phyloP scores from a whole-genome alignment of 2,797 vertebrate genomes.

The Gorsachius magnificus region DNA sequence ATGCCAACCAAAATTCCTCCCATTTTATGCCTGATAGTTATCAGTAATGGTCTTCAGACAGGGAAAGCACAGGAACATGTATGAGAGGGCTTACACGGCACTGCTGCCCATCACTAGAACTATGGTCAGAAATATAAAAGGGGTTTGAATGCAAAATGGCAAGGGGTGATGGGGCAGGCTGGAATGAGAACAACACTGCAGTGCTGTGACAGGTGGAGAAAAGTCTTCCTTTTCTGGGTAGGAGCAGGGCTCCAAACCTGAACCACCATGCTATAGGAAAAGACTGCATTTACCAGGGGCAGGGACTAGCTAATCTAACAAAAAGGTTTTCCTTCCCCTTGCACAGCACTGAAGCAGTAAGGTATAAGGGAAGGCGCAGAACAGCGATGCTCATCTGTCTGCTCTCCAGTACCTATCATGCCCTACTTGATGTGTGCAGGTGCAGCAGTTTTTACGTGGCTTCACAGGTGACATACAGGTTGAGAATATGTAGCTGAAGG shows the following conservation, averaged over 20 bases:
- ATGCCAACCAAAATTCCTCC: slow-evolving; percentile 18
- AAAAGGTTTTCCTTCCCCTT: not conserved
- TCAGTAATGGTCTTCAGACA: not conserved
- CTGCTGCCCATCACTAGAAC: not conserved
- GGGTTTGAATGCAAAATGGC: not conserved
- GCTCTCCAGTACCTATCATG: not conserved
- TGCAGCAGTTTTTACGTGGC: not conserved
- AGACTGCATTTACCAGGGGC: not conserved
- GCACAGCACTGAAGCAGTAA: not conserved
- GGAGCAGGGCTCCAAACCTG: not conserved
- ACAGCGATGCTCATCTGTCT: not conserved
- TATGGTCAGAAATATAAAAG: not conserved
- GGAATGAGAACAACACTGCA: not conserved
- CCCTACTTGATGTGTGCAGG: not conserved
- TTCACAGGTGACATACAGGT: not conserved
- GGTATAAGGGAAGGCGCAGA: not conserved
- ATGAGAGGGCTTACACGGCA: not conserved
- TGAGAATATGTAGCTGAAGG: not conserved
- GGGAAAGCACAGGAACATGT: not conserved
- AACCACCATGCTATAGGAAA: not conserved
- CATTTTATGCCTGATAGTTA: not conserved
- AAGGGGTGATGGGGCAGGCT: not conserved
- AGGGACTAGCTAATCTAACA: not conserved
- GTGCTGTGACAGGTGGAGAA: not conserved
- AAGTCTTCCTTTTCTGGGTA: not conserved